Percentiles rank a stretch among this genome's conserved stretches.
Evolutionary conservation across 1,140 invertebrate genomes (phyloP).

Genomic region (Amphibalanus amphitrite): DNA sequence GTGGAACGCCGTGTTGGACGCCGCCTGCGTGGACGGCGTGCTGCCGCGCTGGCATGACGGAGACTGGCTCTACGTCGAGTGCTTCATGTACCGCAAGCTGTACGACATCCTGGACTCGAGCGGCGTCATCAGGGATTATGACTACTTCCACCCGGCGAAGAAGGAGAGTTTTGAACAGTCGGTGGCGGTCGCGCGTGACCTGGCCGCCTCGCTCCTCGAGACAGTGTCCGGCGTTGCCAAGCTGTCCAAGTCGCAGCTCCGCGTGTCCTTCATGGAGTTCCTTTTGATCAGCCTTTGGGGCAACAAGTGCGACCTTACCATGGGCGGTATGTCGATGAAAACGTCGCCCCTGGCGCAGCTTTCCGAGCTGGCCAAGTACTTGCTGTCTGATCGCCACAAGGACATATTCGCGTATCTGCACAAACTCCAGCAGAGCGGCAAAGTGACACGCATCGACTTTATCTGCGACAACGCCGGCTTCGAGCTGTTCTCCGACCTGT

Average conservation of each 20-base stretch:
- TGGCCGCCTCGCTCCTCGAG: conserved; percentile 9
- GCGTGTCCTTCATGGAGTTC: neutral
- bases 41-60: neutral
- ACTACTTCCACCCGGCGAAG: conserved; percentile 62
- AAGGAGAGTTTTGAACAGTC: conserved; percentile 36
- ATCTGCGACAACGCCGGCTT: conserved; percentile 87
- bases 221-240: conserved; percentile 4
- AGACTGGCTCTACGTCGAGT: conserved; percentile 72
- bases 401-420: conserved; percentile 29
- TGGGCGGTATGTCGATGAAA: conserved; percentile 44
- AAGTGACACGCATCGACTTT: conserved; percentile 40
- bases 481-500: conserved; percentile 79
- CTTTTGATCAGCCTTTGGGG: conserved; percentile 38
- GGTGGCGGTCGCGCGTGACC: conserved; percentile 26
- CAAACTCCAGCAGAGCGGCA: conserved; percentile 15
- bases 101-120: conserved; percentile 40
- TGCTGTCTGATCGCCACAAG: conserved; percentile 49
- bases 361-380: conserved; percentile 41
- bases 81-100: conserved; percentile 78
- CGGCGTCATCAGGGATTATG: conserved; percentile 41
- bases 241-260: neutral
- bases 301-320: conserved; percentile 71
- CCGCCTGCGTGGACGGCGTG: neutral
- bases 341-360: conserved; percentile 43
- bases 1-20: neutral